Base-by-base conservation (phyloP, 2,797 vertebrate species). In the Neomorphus geoffroyi region DNA sequence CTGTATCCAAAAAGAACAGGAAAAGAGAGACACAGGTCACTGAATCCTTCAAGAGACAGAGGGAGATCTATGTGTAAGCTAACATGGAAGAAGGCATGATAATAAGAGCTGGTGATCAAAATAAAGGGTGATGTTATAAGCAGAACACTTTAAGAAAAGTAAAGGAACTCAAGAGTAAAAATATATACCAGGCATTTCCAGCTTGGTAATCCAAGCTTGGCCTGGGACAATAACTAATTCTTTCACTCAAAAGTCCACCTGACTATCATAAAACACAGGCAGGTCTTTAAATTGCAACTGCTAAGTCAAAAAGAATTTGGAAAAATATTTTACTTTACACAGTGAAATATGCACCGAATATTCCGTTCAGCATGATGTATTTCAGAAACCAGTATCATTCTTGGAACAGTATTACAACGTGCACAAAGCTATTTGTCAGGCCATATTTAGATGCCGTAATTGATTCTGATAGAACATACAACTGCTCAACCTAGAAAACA, bases 391-490 rank as follows among this genome's bases (percentile, higher is more conserved):
- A 73, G 26, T 11, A 41, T 46, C 57, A 12, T n/a, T 69, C 60
- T 64, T 87, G 62, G 32, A 72, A 72, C 43, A 48, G 35, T 23
- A 92, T 64, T 74, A 46, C 30, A 73, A 43, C 4, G 11, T 71
- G 66, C 86, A 92, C 26, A 89, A 53, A 92, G 60, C 30, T 61
- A 65, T 94, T 96, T 96, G 75, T 92, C 87, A 88, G 69, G 88
- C 54, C 74, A 62, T 46, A 77, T 72, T 26, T 80, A 91, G 69
- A 69, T 58, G 57, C 66, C 74, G 83, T 65, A 94, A 95, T 81
- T 65, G 41, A 32, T 83, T 92, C 61, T 81, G 94, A 93, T 7
- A 6, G 70, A 93, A 94, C 0, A 0, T 71, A 74, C 71, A 58
- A 33, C 43, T 82, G 56, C 53, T 96, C 79, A 77, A 67, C 90